A percentile compares a stretch with the other conserved stretches of the same genome.
These are phyloP conservation scores for Stenodera caucasica DNA, from an alignment of 2,888 invertebrate species.

Conservation along the genomic window DNA sequence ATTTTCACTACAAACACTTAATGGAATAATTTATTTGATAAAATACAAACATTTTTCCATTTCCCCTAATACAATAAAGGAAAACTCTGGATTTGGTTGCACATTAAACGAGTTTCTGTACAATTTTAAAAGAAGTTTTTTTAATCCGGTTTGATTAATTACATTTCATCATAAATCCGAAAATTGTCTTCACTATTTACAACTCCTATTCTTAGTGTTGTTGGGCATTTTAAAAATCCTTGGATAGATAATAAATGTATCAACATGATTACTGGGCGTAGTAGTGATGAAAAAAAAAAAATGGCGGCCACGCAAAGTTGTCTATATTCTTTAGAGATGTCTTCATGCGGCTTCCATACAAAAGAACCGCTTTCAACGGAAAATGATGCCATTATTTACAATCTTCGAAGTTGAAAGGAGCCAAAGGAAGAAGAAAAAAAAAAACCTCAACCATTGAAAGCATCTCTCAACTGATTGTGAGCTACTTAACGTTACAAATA, in stretches of 20 bases:
- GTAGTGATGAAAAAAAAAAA: conserved; percentile 15
- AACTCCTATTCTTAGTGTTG: too few relatives aligned
- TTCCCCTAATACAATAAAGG: background rate
- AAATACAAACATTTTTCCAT: background rate
- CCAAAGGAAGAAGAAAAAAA: conserved; percentile 31
- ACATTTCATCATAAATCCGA: conserved; percentile 33
- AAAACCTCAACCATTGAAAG: conserved; percentile 31
- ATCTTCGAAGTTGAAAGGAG: conserved; percentile 40
- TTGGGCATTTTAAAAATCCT: conserved; percentile 8
- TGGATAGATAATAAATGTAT: conserved; percentile 33
- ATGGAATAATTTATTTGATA: conserved; percentile 31
- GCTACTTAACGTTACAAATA: conserved; percentile 27
- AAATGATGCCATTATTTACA: conserved; percentile 45
- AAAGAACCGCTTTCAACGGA: conserved; percentile 39
- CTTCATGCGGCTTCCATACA: conserved; percentile 43
- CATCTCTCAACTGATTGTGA: conserved; percentile 27
- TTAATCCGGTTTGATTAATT: conserved; percentile 43
- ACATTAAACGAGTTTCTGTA: conserved; percentile 19
- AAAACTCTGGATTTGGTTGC: conserved; percentile 31
- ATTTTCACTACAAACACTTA: conserved; percentile 15
- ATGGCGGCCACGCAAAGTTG: conserved; percentile 23
- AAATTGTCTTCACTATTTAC: too few relatives aligned
- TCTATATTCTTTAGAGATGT: conserved; percentile 36
- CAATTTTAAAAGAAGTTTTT: conserved; percentile 35
- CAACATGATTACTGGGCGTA: conserved; percentile 29